Conservation (phyloP, 23 tunicate species). For the Oikopleura albicans region DNA sequence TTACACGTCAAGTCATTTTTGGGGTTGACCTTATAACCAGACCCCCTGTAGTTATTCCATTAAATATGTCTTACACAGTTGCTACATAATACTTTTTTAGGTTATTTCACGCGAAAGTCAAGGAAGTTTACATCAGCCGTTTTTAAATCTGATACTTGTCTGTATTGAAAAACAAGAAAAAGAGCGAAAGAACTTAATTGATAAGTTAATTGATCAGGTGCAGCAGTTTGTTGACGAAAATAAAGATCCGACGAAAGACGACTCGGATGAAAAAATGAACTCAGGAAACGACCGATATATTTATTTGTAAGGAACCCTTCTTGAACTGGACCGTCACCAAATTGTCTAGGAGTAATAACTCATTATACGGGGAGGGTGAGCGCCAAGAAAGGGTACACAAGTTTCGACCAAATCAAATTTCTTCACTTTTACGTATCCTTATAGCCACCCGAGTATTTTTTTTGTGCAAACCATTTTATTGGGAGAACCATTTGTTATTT, state of each 20-base stretch:
- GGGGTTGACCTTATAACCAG: no score
- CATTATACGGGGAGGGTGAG: no score
- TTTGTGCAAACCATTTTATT: background rate
- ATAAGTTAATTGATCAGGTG: background rate
- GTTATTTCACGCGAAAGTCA: background rate
- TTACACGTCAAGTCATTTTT: no score
- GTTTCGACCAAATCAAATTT: background rate
- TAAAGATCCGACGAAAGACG: background rate
- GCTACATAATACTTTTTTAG: no score
- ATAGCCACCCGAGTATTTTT: no score
- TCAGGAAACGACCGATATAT: background rate
- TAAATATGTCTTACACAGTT: no score
- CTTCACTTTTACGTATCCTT: background rate
- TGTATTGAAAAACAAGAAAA: background rate
- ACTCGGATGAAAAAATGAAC: background rate
- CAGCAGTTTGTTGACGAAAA: conserved; percentile 1
- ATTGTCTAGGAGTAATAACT: no score
- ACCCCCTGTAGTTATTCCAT: no score
- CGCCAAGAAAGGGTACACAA: background rate
- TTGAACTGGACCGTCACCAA: no score
- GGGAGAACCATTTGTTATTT: background rate
- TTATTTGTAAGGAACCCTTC: no score
- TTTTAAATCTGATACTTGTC: background rate
- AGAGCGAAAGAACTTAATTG: background rate
- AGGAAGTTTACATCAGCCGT: background rate